phyloP scores from a whole-genome alignment of 2,113 vertebrate genomes.

The Pitta sordida region DNA sequence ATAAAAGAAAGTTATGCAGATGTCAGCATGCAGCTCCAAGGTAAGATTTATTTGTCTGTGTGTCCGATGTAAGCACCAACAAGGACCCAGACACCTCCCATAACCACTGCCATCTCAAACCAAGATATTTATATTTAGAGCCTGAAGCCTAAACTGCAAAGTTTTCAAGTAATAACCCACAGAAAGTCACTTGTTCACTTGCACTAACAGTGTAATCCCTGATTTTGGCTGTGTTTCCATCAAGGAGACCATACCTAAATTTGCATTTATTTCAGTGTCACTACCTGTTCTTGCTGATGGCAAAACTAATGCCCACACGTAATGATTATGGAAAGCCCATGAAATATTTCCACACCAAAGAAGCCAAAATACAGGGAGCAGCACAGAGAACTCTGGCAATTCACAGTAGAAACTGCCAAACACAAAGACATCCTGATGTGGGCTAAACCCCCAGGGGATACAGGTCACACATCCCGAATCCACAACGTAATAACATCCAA shows the following conservation, averaged over 20 bases:
- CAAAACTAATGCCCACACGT: neutral
- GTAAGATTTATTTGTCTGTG: neutral
- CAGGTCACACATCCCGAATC: neutral
- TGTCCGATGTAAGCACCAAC: neutral
- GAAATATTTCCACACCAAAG: neutral
- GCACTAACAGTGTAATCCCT: neutral
- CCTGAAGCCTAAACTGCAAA: neutral
- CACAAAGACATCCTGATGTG: fast-evolving
- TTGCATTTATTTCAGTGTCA: neutral
- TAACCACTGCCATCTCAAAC: neutral
- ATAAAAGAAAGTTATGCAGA: neutral
- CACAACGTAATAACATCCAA: fast-evolving
- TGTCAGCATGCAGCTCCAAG: neutral
- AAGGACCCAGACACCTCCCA: fast-evolving
- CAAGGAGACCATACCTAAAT: neutral
- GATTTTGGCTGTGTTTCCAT: neutral
- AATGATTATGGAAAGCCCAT: neutral
- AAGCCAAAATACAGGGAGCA: neutral
- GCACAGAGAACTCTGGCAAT: neutral
- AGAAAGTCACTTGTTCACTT: neutral
- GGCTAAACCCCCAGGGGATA: neutral
- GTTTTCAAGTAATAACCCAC: neutral
- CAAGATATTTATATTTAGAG: neutral
- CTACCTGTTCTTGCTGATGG: neutral
- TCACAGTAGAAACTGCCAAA: neutral